phyloP scores from a whole-genome alignment of 2,888 invertebrate species.

The Diplolepis rosae region DNA sequence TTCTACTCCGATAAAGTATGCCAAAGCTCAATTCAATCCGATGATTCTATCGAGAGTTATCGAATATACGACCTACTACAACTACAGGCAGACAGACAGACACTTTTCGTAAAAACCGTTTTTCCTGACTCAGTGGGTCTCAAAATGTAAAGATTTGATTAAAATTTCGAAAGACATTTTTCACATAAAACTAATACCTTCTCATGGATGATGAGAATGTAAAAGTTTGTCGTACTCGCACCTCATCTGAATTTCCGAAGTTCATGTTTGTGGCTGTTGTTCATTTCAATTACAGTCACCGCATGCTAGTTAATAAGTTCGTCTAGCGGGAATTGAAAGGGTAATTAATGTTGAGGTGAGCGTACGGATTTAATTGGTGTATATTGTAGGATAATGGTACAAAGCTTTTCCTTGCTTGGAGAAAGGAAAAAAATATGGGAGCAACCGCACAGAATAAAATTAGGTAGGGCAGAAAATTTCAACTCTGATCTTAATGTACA shows the following conservation, averaged over 20 bases:
- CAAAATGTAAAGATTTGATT: too few species aligned
- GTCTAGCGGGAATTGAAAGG: conserved; percentile 33
- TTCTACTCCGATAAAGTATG: too few species aligned
- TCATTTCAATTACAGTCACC: conserved; percentile 40
- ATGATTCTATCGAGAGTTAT: too few species aligned
- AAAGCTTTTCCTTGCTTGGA: background rate
- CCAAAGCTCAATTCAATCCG: too few species aligned
- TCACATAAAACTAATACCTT: too few species aligned
- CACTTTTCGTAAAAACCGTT: too few species aligned
- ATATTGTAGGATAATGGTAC: conserved; percentile 19
- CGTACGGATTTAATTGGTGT: conserved; percentile 39
- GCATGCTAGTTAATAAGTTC: conserved; percentile 25
- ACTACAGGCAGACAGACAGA: too few species aligned
- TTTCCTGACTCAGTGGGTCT: too few species aligned
- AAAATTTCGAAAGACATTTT: too few species aligned
- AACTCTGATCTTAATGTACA: background rate
- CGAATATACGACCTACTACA: too few species aligned
- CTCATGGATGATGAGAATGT: too few species aligned
- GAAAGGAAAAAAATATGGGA: background rate
- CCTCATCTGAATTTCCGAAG: background rate
- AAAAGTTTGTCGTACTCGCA: background rate
- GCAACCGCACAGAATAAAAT: conserved; percentile 1
- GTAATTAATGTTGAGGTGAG: conserved; percentile 34
- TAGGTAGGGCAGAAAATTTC: background rate
- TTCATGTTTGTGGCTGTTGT: conserved; percentile 31